Evolutionary conservation across 2,888 invertebrate genomes (phyloP).

Genomic region (Crossocerus cetratus): DNA sequence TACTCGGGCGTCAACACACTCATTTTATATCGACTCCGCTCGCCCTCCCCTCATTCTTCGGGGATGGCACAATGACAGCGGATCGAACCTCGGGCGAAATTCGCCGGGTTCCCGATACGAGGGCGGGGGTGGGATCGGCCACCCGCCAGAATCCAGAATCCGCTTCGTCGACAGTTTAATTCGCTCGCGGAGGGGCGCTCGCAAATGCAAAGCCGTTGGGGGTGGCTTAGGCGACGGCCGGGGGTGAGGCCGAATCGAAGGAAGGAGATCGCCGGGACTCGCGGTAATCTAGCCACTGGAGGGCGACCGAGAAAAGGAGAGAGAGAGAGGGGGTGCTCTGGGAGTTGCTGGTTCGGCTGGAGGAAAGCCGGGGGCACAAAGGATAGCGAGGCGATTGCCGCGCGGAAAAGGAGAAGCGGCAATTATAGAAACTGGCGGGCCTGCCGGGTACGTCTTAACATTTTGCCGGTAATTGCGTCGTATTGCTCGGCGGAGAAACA

Average conservation of each 20-base stretch:
- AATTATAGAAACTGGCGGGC: constrained; percentile 57
- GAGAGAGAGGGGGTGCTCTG: no score
- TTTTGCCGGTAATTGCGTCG: constrained; percentile 62
- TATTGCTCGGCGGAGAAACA: constrained; percentile 44
- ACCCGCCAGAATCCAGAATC: no score
- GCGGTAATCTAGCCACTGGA: constrained; percentile 3
- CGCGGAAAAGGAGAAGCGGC: constrained; percentile 25
- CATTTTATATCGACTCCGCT: no score
- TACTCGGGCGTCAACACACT: no score
- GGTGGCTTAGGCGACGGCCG: background rate
- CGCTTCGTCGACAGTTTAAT: no score
- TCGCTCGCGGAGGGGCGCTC: background rate
- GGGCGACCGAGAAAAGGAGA: background rate
- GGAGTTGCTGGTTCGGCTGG: background rate
- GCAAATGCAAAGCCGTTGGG: constrained; percentile 23
- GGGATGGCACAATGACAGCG: background rate
- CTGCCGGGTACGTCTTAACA: constrained; percentile 59
- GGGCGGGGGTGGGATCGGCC: no score
- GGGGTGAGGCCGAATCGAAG: background rate
- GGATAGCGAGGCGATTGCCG: constrained; percentile 35
- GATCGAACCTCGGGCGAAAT: constrained; percentile 5
- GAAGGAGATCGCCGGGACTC: constrained; percentile 9
- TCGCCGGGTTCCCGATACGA: background rate
- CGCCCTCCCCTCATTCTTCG: no score
- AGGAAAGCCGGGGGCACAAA: constrained; percentile 32